Conservation (phyloP, 1,140 invertebrate genomes). For the Ceratosolen solmsi region DNA sequence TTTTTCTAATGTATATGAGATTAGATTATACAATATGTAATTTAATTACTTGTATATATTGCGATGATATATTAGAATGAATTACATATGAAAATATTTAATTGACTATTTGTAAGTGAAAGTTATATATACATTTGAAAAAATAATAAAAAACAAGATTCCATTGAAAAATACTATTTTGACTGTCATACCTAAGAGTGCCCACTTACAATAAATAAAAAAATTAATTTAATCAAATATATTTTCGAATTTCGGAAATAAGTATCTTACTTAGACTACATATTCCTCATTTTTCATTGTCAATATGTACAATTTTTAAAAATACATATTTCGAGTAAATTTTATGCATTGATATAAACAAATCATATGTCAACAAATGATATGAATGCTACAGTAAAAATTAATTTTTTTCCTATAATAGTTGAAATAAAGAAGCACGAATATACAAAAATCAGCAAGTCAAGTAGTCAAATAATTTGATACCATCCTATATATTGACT, state of each 20-base stretch:
- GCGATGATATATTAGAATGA: conserved; percentile 8
- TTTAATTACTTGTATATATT: conserved; percentile 46
- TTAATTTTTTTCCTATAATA: not conserved
- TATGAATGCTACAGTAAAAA: conserved; percentile 7
- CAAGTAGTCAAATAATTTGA: conserved; percentile 51
- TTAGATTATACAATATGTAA: conserved; percentile 33
- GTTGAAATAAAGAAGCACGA: not conserved
- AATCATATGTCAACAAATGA: no score
- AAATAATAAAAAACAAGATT: no score
- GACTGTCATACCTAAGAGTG: conserved; percentile 26
- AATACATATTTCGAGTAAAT: conserved; percentile 5
- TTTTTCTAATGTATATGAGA: not conserved
- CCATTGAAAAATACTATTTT: not conserved
- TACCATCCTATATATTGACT: conserved; percentile 56
- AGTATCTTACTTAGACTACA: not conserved
- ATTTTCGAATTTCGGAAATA: not conserved
- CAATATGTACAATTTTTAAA: conserved; percentile 9
- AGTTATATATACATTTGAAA: conserved; percentile 20
- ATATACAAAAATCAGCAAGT: not conserved
- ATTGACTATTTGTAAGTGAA: conserved; percentile 22
- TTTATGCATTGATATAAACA: no score
- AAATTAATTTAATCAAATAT: conserved; percentile 4
- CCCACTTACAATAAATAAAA: not conserved
- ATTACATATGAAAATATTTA: conserved; percentile 10
- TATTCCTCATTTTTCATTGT: not conserved